Conservation (phyloP, 2,113 vertebrate genomes). For the Porphyrio hochstetteri region DNA sequence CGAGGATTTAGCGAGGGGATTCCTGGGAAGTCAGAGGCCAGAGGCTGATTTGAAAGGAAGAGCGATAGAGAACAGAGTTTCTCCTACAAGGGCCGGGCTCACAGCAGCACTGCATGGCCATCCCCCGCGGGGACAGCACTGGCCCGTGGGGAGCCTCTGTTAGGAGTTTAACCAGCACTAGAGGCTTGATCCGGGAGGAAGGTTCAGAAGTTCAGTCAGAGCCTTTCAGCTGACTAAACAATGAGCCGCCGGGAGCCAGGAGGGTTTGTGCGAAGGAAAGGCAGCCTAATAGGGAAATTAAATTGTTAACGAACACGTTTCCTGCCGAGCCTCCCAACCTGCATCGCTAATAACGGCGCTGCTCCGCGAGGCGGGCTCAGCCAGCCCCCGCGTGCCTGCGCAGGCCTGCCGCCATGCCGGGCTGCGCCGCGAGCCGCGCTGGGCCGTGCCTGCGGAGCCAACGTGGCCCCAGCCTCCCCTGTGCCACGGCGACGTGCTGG, state of each 20-base stretch:
- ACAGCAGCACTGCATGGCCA: fast-evolving
- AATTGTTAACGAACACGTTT: neutral
- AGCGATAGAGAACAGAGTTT: neutral
- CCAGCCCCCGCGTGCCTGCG: neutral
- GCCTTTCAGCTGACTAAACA: constrained; percentile 30
- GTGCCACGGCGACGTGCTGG: neutral
- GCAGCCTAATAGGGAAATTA: neutral
- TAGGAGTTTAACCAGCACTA: neutral
- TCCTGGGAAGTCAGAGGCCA: neutral
- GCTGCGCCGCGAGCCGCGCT: neutral
- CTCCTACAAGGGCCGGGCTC: fast-evolving
- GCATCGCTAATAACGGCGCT: neutral
- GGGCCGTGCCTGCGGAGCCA: neutral
- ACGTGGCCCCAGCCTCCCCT: neutral
- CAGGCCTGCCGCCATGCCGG: neutral
- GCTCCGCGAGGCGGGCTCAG: neutral
- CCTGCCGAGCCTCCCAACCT: neutral
- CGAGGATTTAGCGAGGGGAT: neutral
- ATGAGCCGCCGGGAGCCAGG: constrained; percentile 10
- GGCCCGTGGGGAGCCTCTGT: neutral
- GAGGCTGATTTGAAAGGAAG: neutral
- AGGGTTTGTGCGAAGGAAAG: constrained; percentile 6
- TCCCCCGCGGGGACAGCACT: neutral
- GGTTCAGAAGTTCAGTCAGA: constrained; percentile 20
- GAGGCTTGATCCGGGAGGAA: neutral